phyloP scores from a whole-genome alignment of 2,113 vertebrate species.

The Camelus bactrianus region DNA sequence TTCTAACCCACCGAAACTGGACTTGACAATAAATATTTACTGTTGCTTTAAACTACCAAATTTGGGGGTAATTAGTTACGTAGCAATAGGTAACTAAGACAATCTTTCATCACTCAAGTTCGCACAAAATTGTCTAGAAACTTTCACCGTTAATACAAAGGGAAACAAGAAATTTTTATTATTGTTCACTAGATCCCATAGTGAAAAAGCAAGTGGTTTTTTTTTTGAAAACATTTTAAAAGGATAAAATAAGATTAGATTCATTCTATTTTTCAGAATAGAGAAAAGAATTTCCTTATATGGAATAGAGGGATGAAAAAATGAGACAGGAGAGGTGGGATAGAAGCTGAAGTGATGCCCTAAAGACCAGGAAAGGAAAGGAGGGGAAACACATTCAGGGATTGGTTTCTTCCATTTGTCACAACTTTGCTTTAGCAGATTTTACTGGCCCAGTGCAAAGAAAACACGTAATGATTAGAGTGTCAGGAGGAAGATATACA shows the following conservation, averaged over 20 bases:
- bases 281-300: not conserved
- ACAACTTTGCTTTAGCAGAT: not conserved
- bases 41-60: not conserved
- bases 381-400: not conserved
- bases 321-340: not conserved
- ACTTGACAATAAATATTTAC: not conserved
- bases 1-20: not conserved
- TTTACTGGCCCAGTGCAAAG: not conserved
- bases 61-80: not conserved
- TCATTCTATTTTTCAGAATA: not conserved
- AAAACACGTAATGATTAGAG: not conserved
- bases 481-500: not conserved
- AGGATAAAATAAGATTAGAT: constrained; percentile 46
- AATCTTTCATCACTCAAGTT: not conserved
- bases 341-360: not conserved
- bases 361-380: not conserved
- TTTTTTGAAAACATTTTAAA: not conserved
- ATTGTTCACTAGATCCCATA: not conserved
- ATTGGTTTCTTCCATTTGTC: not conserved
- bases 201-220: not conserved
- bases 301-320: not conserved
- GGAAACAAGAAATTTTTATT: not conserved
- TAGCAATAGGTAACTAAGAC: not conserved
- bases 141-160: not conserved
- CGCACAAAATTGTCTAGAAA: constrained; percentile 11